phyloP scores from a whole-genome alignment of 2,113 vertebrate species.

The Galeopterus variegatus region DNA sequence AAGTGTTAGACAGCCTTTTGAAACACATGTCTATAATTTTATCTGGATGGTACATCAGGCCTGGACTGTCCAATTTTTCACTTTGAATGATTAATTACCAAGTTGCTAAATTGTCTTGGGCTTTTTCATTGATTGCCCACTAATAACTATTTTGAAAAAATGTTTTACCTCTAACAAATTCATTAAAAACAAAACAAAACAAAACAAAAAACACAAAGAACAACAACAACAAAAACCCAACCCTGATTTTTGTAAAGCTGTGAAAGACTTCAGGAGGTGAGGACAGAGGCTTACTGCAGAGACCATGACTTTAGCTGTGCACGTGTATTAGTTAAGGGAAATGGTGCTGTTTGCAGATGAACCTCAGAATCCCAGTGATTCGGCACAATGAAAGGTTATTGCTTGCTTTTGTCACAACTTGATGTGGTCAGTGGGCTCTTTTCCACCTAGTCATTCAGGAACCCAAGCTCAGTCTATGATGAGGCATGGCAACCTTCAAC shows the following conservation, averaged over 20 bases:
- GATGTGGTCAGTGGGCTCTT: background rate
- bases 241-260: background rate
- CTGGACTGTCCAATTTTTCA: background rate
- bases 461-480: background rate
- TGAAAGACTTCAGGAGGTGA: background rate
- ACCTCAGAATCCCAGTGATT: background rate
- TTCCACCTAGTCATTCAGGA: background rate
- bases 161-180: background rate
- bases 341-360: no score
- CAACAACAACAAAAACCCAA: background rate
- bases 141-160: conserved; percentile 30
- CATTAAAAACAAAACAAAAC: background rate
- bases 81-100: conserved; percentile 23
- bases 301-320: no score
- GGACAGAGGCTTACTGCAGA: background rate
- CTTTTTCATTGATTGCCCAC: background rate
- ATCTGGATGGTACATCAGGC: background rate
- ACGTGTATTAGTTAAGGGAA: background rate
- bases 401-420: background rate
- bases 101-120: background rate
- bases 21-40: background rate
- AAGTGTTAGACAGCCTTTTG: background rate
- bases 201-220: background rate
- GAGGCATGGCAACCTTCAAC: background rate
- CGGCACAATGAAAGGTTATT: background rate